Percentiles rank a stretch among this genome's conserved stretches.
Evolutionary conservation across 2,888 invertebrate genomes (phyloP).

Genomic region (Belgica antarctica): DNA sequence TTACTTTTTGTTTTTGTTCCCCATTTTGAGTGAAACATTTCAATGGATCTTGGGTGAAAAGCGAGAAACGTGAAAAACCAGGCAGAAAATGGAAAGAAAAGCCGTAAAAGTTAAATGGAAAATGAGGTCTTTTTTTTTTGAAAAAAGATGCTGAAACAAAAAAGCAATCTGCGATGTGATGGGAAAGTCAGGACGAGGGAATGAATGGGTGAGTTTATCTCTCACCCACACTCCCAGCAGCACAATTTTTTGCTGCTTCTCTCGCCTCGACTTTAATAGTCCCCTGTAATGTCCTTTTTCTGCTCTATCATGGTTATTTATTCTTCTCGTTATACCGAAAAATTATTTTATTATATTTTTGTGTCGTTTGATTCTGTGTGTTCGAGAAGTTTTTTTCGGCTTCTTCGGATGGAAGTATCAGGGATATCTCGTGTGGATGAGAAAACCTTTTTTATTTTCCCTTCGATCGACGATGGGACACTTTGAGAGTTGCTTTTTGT

Average conservation of each 20-base stretch:
- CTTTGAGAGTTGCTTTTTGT: background rate
- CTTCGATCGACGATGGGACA: background rate
- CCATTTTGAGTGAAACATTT: too few species aligned
- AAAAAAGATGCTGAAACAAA: background rate
- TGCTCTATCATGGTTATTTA: constrained; percentile 42
- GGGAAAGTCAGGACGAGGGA: background rate
- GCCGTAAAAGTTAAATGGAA: constrained; percentile 40
- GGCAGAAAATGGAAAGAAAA: constrained; percentile 18
- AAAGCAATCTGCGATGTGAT: background rate
- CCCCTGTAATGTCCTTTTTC: constrained; percentile 36
- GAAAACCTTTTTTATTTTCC: constrained; percentile 8
- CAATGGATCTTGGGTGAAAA: too few species aligned
- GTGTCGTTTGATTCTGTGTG: background rate
- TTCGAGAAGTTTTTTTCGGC: constrained; percentile 1
- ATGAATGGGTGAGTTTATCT: background rate
- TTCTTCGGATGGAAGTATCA: background rate
- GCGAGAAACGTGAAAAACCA: too few species aligned
- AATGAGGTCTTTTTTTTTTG: constrained; percentile 13
- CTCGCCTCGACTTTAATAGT: constrained; percentile 35
- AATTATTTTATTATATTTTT: constrained; percentile 39
- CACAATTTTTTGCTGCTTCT: constrained; percentile 5
- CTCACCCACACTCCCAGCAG: constrained; percentile 13
- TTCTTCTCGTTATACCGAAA: constrained; percentile 40
- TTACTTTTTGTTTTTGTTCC: constrained; percentile 26
- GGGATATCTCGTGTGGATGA: background rate